Percentiles rank a stretch among this genome's conserved stretches.
These are phyloP conservation scores for Copidosoma aretas DNA, from an alignment of 2,888 invertebrate genomes.

Conservation along the genomic window DNA sequence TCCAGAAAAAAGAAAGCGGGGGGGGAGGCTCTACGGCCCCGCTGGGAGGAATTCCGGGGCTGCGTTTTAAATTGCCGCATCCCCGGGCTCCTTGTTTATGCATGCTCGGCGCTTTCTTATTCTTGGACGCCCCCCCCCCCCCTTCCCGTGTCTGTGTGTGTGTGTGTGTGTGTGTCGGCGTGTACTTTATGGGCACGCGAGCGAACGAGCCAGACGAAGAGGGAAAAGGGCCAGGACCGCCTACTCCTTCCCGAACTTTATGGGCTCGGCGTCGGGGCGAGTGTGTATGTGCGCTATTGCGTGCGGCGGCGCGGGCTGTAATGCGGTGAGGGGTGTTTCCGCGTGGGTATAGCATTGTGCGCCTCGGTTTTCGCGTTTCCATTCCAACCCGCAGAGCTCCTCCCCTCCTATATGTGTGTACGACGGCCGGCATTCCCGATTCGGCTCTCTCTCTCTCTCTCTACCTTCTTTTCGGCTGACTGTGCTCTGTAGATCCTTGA, in stretches of 20 bases:
- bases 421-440: too few species aligned
- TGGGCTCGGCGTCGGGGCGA: slow-evolving; percentile 60
- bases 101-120: slow-evolving; percentile 62
- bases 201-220: slow-evolving; percentile 28
- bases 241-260: slow-evolving; percentile 56
- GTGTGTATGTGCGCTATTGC: slow-evolving; percentile 56
- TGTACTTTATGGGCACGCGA: slow-evolving; percentile 19
- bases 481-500: too few species aligned
- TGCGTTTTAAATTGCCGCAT: slow-evolving; percentile 64
- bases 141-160: too few species aligned
- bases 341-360: slow-evolving; percentile 55
- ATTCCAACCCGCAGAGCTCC: slow-evolving; percentile 15
- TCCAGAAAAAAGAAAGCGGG: slow-evolving; percentile 47
- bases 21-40: slow-evolving; percentile 61
- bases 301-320: slow-evolving; percentile 32
- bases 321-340: slow-evolving; percentile 20
- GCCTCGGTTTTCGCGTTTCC: slow-evolving; percentile 50
- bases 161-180: too few species aligned
- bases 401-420: too few species aligned
- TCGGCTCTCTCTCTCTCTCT: slow-evolving; percentile 13
- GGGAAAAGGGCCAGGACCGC: slow-evolving; percentile 21
- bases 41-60: slow-evolving; percentile 63
- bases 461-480: too few species aligned
- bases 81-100: slow-evolving; percentile 63
- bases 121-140: slow-evolving; percentile 55